phyloP scores from a whole-genome alignment of 1,140 invertebrate species.

The Daktulosphaira vitifoliae region DNA sequence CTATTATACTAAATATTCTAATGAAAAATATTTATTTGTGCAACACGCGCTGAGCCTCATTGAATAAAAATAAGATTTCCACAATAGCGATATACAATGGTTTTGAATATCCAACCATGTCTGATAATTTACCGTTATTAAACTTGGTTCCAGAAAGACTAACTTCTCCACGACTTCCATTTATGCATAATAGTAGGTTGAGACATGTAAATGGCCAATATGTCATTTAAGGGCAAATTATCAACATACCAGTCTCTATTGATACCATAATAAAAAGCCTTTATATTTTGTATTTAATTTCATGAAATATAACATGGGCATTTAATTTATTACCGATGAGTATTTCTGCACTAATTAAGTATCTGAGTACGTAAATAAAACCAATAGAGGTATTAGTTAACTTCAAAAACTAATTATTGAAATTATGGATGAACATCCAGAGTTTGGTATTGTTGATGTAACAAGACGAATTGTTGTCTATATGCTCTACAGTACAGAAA shows the following conservation, averaged over 20 bases:
- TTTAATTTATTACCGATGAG: slow-evolving; percentile 39
- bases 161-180: neutral
- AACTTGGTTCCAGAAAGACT: neutral
- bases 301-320: slow-evolving; percentile 39
- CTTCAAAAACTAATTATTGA: slow-evolving; percentile 3
- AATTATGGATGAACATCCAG: neutral
- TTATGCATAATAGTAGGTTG: neutral
- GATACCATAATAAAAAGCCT: neutral
- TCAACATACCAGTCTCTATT: slow-evolving; percentile 4
- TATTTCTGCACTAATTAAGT: slow-evolving; percentile 38
- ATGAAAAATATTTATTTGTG: neutral
- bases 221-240: neutral
- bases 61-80: too few relatives aligned
- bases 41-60: neutral
- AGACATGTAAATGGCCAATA: neutral
- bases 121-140: too few relatives aligned
- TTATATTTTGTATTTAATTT: slow-evolving; percentile 35
- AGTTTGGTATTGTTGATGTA: neutral
- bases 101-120: too few relatives aligned
- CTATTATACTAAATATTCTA: neutral
- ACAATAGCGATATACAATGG: too few relatives aligned
- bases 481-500: neutral
- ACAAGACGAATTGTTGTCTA: neutral
- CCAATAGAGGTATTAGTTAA: slow-evolving; percentile 31
- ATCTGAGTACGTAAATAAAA: slow-evolving; percentile 39